Evolutionary conservation across 2,113 vertebrate species (phyloP).

Genomic region (Rhabdornis inornatus): DNA sequence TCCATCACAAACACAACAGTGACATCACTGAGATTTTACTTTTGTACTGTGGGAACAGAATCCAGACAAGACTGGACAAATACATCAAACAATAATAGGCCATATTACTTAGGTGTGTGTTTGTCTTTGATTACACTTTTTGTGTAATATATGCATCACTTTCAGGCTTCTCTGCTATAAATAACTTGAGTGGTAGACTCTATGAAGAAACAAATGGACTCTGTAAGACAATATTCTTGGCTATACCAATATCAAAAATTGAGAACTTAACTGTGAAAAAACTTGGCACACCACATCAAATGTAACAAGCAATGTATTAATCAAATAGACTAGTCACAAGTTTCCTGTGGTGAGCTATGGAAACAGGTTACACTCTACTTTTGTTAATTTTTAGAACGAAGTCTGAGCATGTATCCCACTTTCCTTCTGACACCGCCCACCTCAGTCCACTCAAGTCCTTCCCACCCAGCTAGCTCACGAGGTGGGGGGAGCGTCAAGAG

Average conservation of each 20-base stretch:
- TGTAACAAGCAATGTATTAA: neutral
- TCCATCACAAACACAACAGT: neutral
- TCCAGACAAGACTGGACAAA: neutral
- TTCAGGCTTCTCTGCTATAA: neutral
- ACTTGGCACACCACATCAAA: neutral
- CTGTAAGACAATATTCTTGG: neutral
- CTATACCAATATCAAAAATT: neutral
- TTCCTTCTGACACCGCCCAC: too few relatives aligned
- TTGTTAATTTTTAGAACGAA: neutral
- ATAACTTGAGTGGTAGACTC: neutral
- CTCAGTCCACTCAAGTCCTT: too few relatives aligned
- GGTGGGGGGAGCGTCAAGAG: too few relatives aligned
- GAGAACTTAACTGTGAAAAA: neutral
- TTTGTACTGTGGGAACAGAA: neutral
- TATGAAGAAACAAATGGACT: neutral
- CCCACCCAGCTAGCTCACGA: too few relatives aligned
- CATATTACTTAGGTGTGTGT: neutral
- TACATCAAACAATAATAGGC: neutral
- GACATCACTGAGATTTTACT: neutral
- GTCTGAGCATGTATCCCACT: neutral
- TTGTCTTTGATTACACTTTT: neutral
- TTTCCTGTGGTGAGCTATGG: neutral
- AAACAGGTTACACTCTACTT: constrained; percentile 4
- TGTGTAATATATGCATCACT: neutral
- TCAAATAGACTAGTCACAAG: neutral